Evolutionary conservation across 2,888 invertebrate genomes (phyloP), one percentile per base, ranked within the genome.

Genomic region (Netelia fuscicornis): DNA sequence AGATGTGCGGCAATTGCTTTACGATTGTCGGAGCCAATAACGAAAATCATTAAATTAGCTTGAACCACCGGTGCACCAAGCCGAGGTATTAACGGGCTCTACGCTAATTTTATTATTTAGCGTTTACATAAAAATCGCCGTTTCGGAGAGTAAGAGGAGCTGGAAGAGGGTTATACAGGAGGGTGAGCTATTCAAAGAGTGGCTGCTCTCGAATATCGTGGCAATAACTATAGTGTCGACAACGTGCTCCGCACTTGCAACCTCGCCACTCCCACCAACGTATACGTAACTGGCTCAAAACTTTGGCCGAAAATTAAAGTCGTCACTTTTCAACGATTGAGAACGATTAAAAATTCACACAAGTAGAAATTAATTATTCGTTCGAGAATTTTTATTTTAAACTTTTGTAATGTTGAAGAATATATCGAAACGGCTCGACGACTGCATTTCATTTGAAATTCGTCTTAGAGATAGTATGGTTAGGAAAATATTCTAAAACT

Each of bases 21-120:
- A 93, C 90, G 91, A 87, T 87, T 86, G 84, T 81, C 84, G 86
- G 87, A 89, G 87, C 92, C 92, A 93, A 93, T 93, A 93, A 93
- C 91, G 92, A 91, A 93, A 92, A 93, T 92, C 92, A 92, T 93
- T 92, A 92, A 93, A 93, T 93, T 92, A 92, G 88, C 90, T 86
- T 89, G 90, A 91, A 90, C 90, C 90, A 87, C 89, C 86, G 88
- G 87, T 86, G 89, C 87, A 84, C 87, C 86, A 84, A 79, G 87
- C 86, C 86, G 85, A 80, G 87, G 86, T 92, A 91, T 92, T 92
- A 92, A 92, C 90, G 89, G 84, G 76, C 82, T 81, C 85, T 68
- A 68, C 87, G 89, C 89, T 92, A 91, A 92, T 92, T 92, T 92
- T 90, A 92, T 92, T 91, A 91, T 91, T 90, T 88, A 89, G 87